Percentiles rank a stretch among this genome's conserved stretches.
phyloP scores from a whole-genome alignment of 2,797 vertebrate genomes.

The Glossophaga mutica region DNA sequence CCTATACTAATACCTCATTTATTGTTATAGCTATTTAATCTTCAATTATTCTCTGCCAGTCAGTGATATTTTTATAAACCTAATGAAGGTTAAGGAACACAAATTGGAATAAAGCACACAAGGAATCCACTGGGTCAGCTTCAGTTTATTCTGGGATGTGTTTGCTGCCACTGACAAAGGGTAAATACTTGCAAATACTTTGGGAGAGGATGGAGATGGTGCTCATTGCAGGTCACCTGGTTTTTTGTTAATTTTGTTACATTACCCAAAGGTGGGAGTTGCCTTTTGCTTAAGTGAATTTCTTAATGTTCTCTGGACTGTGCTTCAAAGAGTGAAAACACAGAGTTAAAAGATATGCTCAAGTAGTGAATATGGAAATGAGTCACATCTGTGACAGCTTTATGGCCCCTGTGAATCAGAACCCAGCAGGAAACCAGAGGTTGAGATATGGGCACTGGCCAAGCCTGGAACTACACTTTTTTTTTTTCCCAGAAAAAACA shows the following conservation, averaged over 20 bases:
- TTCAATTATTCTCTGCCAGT: background rate
- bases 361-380: background rate
- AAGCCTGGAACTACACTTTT: background rate
- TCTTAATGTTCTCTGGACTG: background rate
- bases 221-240: background rate
- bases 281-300: slow-evolving; percentile 33
- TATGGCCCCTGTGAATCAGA: background rate
- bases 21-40: background rate
- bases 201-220: background rate
- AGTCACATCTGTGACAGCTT: background rate
- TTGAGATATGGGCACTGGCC: background rate
- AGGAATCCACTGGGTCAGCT: slow-evolving; percentile 1
- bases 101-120: background rate
- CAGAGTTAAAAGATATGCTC: slow-evolving; percentile 32
- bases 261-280: background rate
- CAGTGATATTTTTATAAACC: background rate
- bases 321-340: slow-evolving; percentile 49
- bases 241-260: background rate
- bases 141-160: background rate
- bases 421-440: background rate
- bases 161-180: slow-evolving; percentile 37
- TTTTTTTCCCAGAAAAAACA: background rate
- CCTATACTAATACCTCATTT: background rate
- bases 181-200: background rate
- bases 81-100: slow-evolving; percentile 51